These are phyloP conservation scores for Heterodera carotae DNA, from an alignment of 1,140 invertebrate genomes.

Conservation along the genomic window DNA sequence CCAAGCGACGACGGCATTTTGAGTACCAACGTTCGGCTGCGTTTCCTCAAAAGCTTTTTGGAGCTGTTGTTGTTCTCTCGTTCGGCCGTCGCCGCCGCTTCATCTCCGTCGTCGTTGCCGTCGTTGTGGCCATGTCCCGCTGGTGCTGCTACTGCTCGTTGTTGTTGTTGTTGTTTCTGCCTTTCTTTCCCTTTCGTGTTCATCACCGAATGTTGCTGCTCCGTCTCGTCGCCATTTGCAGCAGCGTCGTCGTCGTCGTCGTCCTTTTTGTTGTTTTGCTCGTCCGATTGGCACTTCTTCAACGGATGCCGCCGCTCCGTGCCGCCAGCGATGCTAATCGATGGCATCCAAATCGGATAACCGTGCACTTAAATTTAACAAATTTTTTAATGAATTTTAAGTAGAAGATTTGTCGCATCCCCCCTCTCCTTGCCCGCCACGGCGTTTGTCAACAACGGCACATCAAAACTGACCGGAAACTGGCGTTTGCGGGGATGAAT, in stretches of 20 bases:
- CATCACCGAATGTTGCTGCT: not conserved
- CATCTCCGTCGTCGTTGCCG: not conserved
- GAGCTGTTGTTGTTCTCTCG: conserved; percentile 1
- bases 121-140: not conserved
- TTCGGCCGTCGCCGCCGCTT: not conserved
- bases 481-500: conserved; percentile 7
- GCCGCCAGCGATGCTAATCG: conserved; percentile 6
- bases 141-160: not conserved
- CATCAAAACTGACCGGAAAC: not conserved
- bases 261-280: not conserved
- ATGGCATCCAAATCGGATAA: conserved; percentile 6
- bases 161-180: not conserved
- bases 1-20: not conserved
- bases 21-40: not conserved
- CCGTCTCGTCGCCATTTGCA: not conserved
- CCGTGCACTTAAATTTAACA: not conserved
- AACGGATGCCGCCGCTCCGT: conserved; percentile 9
- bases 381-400: too few species aligned
- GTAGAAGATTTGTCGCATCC: too few species aligned
- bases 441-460: too few species aligned
- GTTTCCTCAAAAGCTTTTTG: not conserved
- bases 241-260: not conserved
- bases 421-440: too few species aligned
- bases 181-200: not conserved
- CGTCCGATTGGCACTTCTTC: not conserved